Conservation (phyloP, 2,888 invertebrate species). For the Standfussiana lucernea region DNA sequence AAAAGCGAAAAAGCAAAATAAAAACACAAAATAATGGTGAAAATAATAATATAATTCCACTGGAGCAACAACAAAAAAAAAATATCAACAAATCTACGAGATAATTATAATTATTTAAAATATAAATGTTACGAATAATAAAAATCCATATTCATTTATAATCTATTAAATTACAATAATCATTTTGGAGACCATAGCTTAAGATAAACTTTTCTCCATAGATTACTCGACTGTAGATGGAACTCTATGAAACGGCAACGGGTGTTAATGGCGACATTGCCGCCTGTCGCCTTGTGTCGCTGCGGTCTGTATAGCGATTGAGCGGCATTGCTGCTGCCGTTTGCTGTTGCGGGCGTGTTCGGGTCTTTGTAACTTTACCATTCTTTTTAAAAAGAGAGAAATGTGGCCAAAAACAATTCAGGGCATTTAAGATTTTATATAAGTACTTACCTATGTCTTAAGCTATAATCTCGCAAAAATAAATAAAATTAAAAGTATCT, state of each 20-base stretch:
- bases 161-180: constrained; percentile 50
- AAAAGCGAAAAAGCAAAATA: constrained; percentile 17
- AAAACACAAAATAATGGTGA: constrained; percentile 55
- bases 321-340: background rate
- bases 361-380: background rate
- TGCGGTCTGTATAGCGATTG: background rate
- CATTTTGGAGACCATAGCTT: constrained; percentile 32
- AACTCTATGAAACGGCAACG: background rate
- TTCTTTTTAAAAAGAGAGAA: background rate
- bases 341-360: background rate
- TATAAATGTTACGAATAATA: constrained; percentile 46
- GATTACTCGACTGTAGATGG: background rate
- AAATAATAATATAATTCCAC: constrained; percentile 64
- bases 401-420: background rate
- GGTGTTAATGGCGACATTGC: too few relatives aligned
- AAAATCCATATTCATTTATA: constrained; percentile 37
- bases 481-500: constrained; percentile 52
- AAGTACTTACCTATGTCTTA: background rate
- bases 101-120: constrained; percentile 50
- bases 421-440: background rate
- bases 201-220: background rate
- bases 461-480: constrained; percentile 46
- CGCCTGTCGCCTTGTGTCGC: background rate
- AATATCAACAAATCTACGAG: constrained; percentile 60
- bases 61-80: constrained; percentile 56